Conservation (phyloP, 2,888 invertebrate genomes). For the Tipula lateralis region DNA sequence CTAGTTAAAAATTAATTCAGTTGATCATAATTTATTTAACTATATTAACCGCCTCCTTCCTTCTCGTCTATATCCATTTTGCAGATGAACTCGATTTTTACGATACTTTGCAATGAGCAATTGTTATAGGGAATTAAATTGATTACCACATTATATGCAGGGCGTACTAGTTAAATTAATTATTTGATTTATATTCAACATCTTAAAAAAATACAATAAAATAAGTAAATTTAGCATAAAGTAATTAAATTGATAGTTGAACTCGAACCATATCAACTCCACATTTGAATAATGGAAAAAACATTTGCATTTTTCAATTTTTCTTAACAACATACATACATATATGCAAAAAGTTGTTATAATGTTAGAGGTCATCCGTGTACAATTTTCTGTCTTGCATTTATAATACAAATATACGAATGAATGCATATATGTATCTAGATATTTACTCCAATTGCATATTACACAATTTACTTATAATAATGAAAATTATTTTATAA, state of each 20-base stretch:
- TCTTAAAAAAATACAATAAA: too few relatives aligned
- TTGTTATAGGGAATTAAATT: too few relatives aligned
- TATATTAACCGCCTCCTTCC: too few relatives aligned
- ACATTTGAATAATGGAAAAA: background rate
- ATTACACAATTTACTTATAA: background rate
- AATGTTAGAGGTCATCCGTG: slow-evolving; percentile 24
- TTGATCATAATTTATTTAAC: too few relatives aligned
- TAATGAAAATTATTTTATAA: background rate
- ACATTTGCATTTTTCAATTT: background rate
- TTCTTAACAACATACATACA: background rate
- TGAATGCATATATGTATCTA: background rate
- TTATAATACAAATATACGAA: background rate
- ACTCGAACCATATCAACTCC: background rate
- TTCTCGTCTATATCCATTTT: too few relatives aligned
- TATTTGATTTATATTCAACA: too few relatives aligned
- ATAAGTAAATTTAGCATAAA: background rate
- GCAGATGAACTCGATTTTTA: too few relatives aligned
- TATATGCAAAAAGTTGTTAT: background rate
- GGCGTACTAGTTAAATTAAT: too few relatives aligned
- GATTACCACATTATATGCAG: too few relatives aligned
- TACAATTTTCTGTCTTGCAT: background rate
- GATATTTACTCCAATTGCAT: slow-evolving; percentile 2
- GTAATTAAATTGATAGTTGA: background rate
- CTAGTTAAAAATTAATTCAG: too few relatives aligned
- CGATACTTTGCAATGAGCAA: too few relatives aligned